Evolutionary conservation across 2,888 invertebrate genomes (phyloP).

Genomic region (Criorhina ranunculi): DNA sequence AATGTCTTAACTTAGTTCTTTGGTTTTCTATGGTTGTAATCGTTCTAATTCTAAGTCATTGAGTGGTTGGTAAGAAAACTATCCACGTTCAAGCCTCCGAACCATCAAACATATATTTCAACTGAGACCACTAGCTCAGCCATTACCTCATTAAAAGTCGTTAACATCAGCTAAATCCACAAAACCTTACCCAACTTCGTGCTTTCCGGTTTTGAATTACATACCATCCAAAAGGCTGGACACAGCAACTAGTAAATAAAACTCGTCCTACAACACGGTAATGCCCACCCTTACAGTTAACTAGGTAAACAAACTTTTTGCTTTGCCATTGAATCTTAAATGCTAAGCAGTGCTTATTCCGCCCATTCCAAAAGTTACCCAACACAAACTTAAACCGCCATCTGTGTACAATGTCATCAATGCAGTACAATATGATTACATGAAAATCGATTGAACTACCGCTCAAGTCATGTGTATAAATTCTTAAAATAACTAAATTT

Average conservation of each 20-base stretch:
- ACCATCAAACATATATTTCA: too few relatives aligned
- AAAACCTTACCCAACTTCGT: background rate
- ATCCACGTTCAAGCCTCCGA: too few relatives aligned
- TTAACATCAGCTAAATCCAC: background rate
- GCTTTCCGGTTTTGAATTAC: conserved; percentile 11
- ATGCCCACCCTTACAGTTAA: background rate
- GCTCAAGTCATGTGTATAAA: conserved; percentile 37
- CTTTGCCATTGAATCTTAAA: conserved; percentile 3
- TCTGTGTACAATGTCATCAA: conserved; percentile 24
- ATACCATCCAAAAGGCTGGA: background rate
- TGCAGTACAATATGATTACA: conserved; percentile 30
- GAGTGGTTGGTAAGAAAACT: too few relatives aligned
- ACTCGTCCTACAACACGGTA: background rate
- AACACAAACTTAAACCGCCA: conserved; percentile 15
- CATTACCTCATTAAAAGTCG: background rate
- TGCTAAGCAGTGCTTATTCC: conserved; percentile 17
- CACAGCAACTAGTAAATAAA: background rate
- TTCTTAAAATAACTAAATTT: conserved; percentile 48
- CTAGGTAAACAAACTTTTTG: conserved; percentile 19
- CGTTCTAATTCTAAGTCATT: too few relatives aligned
- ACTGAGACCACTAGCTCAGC: too few relatives aligned
- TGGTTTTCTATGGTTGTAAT: too few relatives aligned
- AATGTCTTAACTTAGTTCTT: too few relatives aligned
- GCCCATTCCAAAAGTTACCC: conserved; percentile 9
- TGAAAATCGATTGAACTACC: conserved; percentile 64